Evolutionary conservation across 2,113 vertebrate genomes (phyloP).

Genomic region (Channa maculata): DNA sequence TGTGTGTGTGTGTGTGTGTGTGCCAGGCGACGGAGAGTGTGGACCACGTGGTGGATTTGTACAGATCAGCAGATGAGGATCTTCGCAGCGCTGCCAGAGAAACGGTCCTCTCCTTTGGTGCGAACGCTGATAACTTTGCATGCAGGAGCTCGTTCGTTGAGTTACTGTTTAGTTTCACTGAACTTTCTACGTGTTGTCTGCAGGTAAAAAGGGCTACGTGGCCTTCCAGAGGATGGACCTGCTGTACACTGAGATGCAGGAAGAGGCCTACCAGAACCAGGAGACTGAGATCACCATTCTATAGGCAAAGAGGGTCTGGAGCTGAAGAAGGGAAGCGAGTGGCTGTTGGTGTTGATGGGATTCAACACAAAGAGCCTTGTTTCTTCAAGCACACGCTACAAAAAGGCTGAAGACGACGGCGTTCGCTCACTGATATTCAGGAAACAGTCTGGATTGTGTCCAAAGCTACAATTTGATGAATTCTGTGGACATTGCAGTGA

Average conservation of each 20-base stretch:
- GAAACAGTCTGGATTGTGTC: neutral
- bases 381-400: no score
- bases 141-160: neutral
- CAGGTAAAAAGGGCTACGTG: conserved; percentile 81
- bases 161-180: neutral
- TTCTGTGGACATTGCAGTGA: conserved; percentile 2
- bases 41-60: conserved; percentile 80
- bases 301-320: conserved; percentile 41
- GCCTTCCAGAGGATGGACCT: conserved; percentile 84
- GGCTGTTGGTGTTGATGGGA: neutral
- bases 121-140: neutral
- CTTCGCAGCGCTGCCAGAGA: conserved; percentile 78
- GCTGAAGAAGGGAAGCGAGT: neutral
- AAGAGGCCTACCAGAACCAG: conserved; percentile 80
- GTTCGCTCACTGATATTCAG: neutral
- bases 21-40: conserved; percentile 82
- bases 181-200: neutral
- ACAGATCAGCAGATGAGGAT: conserved; percentile 79
- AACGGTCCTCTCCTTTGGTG: conserved; percentile 84
- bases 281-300: conserved; percentile 84
- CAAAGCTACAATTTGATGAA: neutral
- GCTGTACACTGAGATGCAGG: conserved; percentile 77
- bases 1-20: conserved; percentile 9
- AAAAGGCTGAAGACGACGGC: no score
- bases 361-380: neutral